Percentiles rank a stretch among this genome's conserved stretches.
Evolutionary conservation across 2,113 vertebrate genomes (phyloP).

Genomic region (Pterocles burchelli): DNA sequence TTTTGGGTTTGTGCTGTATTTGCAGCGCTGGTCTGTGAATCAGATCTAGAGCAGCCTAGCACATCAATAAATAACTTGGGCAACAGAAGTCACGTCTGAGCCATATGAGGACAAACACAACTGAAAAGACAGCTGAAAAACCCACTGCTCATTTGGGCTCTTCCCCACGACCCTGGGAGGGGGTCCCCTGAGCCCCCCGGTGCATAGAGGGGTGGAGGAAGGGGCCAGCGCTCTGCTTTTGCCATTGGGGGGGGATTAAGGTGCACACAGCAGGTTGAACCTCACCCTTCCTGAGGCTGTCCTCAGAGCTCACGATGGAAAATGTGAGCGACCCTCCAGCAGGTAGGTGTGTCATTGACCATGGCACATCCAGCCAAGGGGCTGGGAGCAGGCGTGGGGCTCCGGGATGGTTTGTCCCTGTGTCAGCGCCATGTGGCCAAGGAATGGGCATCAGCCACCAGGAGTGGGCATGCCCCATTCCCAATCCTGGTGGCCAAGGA

Average conservation of each 20-base stretch:
- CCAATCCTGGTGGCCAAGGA: no score
- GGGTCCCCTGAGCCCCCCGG: rapidly evolving
- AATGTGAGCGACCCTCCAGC: no score
- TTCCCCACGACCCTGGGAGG: not conserved
- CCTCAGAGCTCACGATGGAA: not conserved
- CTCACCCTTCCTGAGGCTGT: not conserved
- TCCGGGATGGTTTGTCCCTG: not conserved
- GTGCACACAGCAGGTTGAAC: no score
- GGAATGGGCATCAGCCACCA: not conserved
- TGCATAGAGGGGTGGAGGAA: not conserved
- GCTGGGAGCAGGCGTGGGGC: not conserved
- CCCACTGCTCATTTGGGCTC: not conserved
- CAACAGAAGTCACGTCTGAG: not conserved
- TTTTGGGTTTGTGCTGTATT: not conserved
- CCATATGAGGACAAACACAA: not conserved
- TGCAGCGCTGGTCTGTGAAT: not conserved
- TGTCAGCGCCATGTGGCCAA: not conserved
- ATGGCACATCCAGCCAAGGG: no score
- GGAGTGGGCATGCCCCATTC: no score
- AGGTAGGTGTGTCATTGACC: not conserved
- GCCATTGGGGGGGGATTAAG: not conserved
- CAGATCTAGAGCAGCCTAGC: not conserved
- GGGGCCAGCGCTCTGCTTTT: not conserved
- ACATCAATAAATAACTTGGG: not conserved
- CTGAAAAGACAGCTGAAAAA: not conserved